Conservation (phyloP, 2,797 vertebrate species). For the Macropodus opercularis region DNA sequence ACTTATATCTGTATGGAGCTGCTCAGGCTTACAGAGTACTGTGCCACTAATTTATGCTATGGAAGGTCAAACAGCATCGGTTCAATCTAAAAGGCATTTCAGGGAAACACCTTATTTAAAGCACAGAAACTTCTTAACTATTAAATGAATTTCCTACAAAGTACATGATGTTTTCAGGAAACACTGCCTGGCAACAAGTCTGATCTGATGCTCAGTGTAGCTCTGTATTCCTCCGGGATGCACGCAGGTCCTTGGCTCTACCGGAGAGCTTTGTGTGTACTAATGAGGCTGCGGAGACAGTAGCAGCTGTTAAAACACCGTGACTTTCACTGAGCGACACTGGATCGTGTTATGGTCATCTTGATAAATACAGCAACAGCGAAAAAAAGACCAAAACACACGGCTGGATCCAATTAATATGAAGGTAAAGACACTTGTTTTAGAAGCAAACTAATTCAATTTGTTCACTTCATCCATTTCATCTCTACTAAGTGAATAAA, state of each 20-base stretch:
- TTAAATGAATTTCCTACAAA: conserved; percentile 1
- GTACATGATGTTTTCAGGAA: conserved; percentile 26
- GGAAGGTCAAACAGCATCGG: conserved; percentile 4
- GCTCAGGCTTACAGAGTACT: neutral
- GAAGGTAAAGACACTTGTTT: conserved; percentile 18
- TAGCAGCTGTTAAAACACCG: conserved; percentile 43
- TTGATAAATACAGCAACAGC: conserved; percentile 18
- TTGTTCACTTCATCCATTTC: conserved; percentile 37
- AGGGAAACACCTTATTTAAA: neutral
- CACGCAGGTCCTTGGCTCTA: conserved; percentile 28
- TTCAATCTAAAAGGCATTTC: neutral
- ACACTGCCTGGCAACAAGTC: conserved; percentile 44
- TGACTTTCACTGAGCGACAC: conserved; percentile 11
- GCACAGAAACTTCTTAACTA: neutral
- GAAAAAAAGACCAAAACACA: neutral
- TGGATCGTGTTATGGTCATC: conserved; percentile 13
- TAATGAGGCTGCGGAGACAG: conserved; percentile 49
- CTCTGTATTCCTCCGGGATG: conserved; percentile 34
- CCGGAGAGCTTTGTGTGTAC: conserved; percentile 26
- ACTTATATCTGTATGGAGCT: conserved; percentile 7
- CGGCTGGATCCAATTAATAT: conserved; percentile 20
- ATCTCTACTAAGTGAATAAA: conserved; percentile 46
- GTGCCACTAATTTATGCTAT: conserved; percentile 5
- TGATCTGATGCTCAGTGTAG: conserved; percentile 33
- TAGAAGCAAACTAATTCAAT: conserved; percentile 44